A percentile compares a stretch with the other conserved stretches of the same genome.
Evolutionary conservation across 2,113 vertebrate species (phyloP).

Genomic region (Macrotis lagotis): DNA sequence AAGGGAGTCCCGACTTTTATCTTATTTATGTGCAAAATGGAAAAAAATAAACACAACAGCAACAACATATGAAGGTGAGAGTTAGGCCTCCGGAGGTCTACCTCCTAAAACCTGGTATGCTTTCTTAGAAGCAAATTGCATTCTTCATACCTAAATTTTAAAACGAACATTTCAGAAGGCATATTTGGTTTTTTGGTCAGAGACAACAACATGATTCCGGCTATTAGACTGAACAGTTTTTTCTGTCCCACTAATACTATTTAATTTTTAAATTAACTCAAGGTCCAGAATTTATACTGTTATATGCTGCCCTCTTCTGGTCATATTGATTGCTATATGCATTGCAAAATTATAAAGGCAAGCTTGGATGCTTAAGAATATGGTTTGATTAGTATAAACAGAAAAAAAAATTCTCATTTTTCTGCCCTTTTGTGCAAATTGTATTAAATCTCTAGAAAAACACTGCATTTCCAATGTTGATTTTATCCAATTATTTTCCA

Average conservation of each 20-base stretch:
- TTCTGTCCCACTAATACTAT: background rate
- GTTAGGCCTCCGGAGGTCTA: background rate
- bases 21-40: background rate
- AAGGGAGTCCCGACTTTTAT: background rate
- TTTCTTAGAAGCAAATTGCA: background rate
- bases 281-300: constrained; percentile 51
- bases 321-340: accelerated
- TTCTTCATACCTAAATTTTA: background rate
- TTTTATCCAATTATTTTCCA: background rate
- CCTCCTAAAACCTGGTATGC: too few relatives aligned
- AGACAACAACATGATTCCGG: background rate
- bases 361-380: background rate
- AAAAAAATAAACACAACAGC: background rate
- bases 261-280: background rate
- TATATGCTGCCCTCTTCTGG: constrained; percentile 83
- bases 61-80: background rate
- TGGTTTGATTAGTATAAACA: constrained; percentile 8
- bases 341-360: background rate
- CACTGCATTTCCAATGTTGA: constrained; percentile 3
- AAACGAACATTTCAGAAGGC: background rate
- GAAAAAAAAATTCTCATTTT: background rate
- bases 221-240: background rate
- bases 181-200: constrained; percentile 6
- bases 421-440: background rate
- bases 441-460: background rate